Base-by-base conservation (phyloP, 2,113 vertebrate species). In the Callipepla californica region DNA sequence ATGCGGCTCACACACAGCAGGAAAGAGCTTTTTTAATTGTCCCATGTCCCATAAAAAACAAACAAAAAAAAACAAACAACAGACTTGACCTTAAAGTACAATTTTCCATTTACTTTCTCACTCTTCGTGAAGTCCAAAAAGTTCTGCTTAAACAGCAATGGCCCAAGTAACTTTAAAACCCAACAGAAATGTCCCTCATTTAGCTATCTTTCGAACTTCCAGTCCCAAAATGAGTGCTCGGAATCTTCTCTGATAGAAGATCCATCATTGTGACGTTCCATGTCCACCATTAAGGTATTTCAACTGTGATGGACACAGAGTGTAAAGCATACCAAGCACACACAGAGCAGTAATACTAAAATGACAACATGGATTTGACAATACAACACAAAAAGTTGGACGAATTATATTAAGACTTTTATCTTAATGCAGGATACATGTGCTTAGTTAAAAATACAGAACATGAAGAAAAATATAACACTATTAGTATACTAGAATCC, bases 371-470 rank as follows among this genome's bases (percentile, higher is more conserved):
- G 40, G 59, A 96, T 74, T 67, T 78, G 69, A 81, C 16, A 1
- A 10, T 44, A 57, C 48, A 76, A 74, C 26, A 81, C 53, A 75
- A 34, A 58, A 65, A 74, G 11, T 55, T 87, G 61, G 55, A 87
- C 58, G 73, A 74, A 80, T 89, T 91, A 86, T 90, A 92, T 87
- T 73, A 85, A 83, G 30, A 57, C 61, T 92, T 96, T 92, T 89
- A 78, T 93, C 87, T 75, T 72, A 73, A 85, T 40, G 81, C 53
- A 77, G 40, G 50, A 74, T 75, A 94, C 62, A 93, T 2, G 4
- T 48, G 44, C 63, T 84, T 80, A 73, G 65, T 89, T 75, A 74
- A 85, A 66, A 90, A 74, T 74, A 90, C 62, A 91, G 66, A 80
- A 76, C 28, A 25, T 11, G 32, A 76, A 67, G 53, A 70, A 72